Percentiles rank a stretch among this genome's conserved stretches.
Evolutionary conservation across 2,113 vertebrate species (phyloP).

Genomic region (Limanda limanda): DNA sequence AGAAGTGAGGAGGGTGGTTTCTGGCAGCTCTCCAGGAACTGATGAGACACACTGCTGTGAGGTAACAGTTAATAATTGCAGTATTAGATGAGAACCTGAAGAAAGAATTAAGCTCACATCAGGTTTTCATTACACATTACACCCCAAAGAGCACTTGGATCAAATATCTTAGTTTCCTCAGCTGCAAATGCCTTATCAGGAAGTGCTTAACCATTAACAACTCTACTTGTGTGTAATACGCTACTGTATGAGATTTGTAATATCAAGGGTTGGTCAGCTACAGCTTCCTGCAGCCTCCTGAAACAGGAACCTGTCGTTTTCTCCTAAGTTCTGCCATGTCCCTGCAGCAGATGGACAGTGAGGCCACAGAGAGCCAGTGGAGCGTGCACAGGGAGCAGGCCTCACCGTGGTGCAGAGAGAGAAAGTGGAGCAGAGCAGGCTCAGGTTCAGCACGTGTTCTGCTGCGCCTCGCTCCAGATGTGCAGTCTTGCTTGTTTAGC

Average conservation of each 20-base stretch:
- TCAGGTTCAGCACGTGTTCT: constrained; percentile 46
- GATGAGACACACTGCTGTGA: constrained; percentile 1
- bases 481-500: constrained; percentile 24
- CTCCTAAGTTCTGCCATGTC: constrained; percentile 41
- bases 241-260: neutral
- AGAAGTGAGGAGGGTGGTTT: neutral
- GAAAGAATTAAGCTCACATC: neutral
- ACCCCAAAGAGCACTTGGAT: neutral
- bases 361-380: constrained; percentile 70
- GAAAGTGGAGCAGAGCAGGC: constrained; percentile 26
- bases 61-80: neutral
- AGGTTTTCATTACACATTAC: constrained; percentile 5
- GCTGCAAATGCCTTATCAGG: neutral
- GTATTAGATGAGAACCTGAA: neutral
- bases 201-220: neutral
- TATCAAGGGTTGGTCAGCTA: neutral
- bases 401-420: neutral
- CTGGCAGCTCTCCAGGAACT: neutral
- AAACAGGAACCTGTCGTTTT: constrained; percentile 38
- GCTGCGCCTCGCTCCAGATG: constrained; percentile 59
- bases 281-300: constrained; percentile 17
- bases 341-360: constrained; percentile 76
- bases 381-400: neutral
- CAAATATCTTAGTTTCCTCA: constrained; percentile 5
- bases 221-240: neutral